phyloP scores from a whole-genome alignment of 2,797 vertebrate genomes.

The Capromys pilorides region DNA sequence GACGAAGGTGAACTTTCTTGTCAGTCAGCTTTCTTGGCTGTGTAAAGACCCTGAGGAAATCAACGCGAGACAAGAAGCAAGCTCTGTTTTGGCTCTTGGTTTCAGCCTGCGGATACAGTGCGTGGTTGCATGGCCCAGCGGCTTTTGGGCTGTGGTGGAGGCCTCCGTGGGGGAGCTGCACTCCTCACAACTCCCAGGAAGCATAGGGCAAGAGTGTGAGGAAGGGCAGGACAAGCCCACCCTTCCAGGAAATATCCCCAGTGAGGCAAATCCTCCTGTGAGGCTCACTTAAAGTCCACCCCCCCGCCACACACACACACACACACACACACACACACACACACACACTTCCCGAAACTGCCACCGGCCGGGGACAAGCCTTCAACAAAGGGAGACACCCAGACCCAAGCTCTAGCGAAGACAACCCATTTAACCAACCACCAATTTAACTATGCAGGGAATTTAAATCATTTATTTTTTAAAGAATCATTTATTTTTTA shows the following conservation, averaged over 20 bases:
- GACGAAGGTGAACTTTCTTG: neutral
- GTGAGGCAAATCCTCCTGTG: neutral
- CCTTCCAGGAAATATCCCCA: neutral
- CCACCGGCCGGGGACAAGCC: neutral
- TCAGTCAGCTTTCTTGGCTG: neutral
- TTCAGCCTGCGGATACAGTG: neutral
- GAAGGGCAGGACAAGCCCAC: neutral
- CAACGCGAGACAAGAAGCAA: neutral
- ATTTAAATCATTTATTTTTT: too few species aligned
- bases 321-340: too few species aligned
- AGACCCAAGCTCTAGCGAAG: neutral
- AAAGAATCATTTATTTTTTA: too few species aligned
- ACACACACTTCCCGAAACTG: neutral
- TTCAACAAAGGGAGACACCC: neutral
- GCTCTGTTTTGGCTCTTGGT: neutral
- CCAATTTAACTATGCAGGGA: too few species aligned
- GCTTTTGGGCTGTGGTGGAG: neutral
- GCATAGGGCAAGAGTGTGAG: neutral
- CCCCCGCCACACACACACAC: too few species aligned
- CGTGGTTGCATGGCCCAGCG: neutral
- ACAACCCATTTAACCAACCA: neutral
- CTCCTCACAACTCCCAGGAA: neutral
- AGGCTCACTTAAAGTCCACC: neutral
- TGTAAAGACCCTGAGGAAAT: neutral
- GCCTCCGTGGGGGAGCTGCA: neutral